Percentiles rank a stretch among this genome's conserved stretches.
Conservation (phyloP, 2,797 vertebrate species). For the Gambelia wislizenii region DNA sequence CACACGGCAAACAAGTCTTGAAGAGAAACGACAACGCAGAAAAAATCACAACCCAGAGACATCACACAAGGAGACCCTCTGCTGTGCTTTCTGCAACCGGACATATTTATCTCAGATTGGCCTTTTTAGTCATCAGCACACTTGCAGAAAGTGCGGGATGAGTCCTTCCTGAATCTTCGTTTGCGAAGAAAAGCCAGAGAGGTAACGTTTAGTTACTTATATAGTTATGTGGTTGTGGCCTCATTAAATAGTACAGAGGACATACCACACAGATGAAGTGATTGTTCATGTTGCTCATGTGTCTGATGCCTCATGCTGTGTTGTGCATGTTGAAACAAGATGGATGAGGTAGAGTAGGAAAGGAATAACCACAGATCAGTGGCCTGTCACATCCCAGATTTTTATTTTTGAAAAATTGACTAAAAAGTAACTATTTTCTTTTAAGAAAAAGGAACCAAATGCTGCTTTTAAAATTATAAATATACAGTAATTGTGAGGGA, state of each 20-base stretch:
- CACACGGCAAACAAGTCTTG: too few species aligned
- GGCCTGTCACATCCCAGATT: not conserved
- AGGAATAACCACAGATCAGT: too few species aligned
- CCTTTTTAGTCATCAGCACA: too few species aligned
- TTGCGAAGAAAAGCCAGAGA: too few species aligned
- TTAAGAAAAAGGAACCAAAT: not conserved
- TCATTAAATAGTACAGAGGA: not conserved
- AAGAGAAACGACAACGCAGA: too few species aligned
- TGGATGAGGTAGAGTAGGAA: not conserved
- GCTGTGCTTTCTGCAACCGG: too few species aligned
- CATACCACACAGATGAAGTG: not conserved
- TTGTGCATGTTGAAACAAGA: not conserved
- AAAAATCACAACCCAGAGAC: too few species aligned
- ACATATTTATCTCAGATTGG: too few species aligned
- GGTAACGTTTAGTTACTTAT: too few species aligned
- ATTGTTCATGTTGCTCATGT: not conserved
- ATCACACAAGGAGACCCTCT: too few species aligned
- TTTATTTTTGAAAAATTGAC: not conserved
- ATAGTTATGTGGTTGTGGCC: not conserved
- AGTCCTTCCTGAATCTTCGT: too few species aligned
- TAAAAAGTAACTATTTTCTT: not conserved
- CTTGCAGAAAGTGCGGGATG: too few species aligned
- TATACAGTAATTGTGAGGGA: not conserved
- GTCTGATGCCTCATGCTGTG: not conserved
- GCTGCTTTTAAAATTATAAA: not conserved